Evolutionary conservation across 2,797 vertebrate species (phyloP).

Genomic region (Carcharodon carcharias): DNA sequence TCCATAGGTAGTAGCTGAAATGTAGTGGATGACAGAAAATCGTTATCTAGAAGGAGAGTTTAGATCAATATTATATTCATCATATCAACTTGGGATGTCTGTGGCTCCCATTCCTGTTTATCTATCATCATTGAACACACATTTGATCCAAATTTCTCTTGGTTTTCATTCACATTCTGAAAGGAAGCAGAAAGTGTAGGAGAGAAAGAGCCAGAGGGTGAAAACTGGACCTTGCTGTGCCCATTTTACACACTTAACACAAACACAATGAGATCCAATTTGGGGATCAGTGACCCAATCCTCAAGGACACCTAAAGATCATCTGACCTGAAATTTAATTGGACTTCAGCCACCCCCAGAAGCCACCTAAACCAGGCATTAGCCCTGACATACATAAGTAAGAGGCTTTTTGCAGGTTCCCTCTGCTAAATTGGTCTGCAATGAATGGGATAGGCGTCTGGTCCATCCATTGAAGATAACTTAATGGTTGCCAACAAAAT

Average conservation of each 20-base stretch:
- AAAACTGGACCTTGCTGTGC: not conserved
- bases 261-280: not conserved
- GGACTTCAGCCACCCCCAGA: not conserved
- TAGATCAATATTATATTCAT: not conserved
- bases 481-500: not conserved
- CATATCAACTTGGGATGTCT: not conserved
- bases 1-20: no score
- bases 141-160: not conserved
- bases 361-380: not conserved
- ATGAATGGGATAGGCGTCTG: no score
- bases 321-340: not conserved
- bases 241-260: not conserved
- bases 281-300: not conserved
- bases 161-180: not conserved
- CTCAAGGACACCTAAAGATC: not conserved
- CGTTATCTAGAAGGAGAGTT: not conserved
- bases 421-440: not conserved
- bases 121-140: not conserved
- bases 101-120: not conserved
- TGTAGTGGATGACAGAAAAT: not conserved
- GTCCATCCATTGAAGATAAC: not conserved
- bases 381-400: not conserved
- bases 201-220: not conserved
- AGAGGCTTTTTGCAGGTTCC: not conserved
- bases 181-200: not conserved